Conservation (phyloP, 2,797 vertebrate species). For the Lophius americanus region DNA sequence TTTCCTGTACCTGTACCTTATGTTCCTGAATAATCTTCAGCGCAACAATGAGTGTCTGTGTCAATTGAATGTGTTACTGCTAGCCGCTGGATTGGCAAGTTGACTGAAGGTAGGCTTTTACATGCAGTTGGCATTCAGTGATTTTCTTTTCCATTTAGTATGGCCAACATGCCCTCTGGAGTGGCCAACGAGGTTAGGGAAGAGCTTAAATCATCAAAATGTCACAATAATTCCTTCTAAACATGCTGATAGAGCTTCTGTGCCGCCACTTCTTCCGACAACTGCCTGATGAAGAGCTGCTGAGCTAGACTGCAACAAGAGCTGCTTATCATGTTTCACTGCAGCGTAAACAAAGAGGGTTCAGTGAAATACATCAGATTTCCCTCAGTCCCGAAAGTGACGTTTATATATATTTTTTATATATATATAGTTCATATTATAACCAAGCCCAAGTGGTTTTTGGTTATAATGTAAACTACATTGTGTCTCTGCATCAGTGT, state of each 20-base stretch:
- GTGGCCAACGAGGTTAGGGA: conserved; percentile 31
- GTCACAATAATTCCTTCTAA: conserved; percentile 65
- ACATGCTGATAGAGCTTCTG: conserved; percentile 67
- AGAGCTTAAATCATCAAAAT: conserved; percentile 66
- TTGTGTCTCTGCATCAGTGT: conserved; percentile 45
- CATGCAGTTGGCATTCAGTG: conserved; percentile 58
- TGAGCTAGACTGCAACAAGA: conserved; percentile 65
- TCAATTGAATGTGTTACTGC: conserved; percentile 24
- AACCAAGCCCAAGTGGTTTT: too few species aligned
- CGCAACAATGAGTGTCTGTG: conserved; percentile 28
- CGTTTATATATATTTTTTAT: too few species aligned
- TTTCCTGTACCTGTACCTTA: conserved; percentile 16
- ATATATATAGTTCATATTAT: too few species aligned
- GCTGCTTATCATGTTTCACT: conserved; percentile 65
- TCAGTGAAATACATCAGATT: conserved; percentile 61
- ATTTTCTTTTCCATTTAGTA: conserved; percentile 52
- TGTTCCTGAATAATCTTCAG: conserved; percentile 38
- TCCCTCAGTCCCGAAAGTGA: conserved; percentile 14
- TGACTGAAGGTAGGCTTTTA: conserved; percentile 62
- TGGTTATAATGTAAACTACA: conserved; percentile 11
- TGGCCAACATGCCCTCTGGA: conserved; percentile 43
- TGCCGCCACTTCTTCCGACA: conserved; percentile 50
- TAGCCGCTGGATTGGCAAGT: conserved; percentile 56
- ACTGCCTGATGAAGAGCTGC: conserved; percentile 55
- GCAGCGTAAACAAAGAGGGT: conserved; percentile 47